phyloP scores from a whole-genome alignment of 2,888 invertebrate species.

The Cosmia pyralina region DNA sequence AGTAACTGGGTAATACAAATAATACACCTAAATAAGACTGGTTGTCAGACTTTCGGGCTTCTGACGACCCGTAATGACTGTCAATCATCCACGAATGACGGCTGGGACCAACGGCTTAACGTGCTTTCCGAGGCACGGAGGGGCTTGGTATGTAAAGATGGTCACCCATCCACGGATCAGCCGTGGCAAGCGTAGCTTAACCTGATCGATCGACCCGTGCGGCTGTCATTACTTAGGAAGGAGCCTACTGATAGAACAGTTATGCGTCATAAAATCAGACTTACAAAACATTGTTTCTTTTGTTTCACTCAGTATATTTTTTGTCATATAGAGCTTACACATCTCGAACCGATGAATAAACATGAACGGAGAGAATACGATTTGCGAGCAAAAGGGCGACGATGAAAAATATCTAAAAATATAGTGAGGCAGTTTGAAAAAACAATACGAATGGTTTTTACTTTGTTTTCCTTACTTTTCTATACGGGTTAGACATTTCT shows the following conservation, averaged over 20 bases:
- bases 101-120: too few relatives aligned
- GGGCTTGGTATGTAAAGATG: too few relatives aligned
- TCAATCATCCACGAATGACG: too few relatives aligned
- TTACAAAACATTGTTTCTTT: conserved; percentile 3
- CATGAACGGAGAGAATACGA: conserved; percentile 47
- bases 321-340: conserved; percentile 18
- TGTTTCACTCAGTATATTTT: conserved; percentile 2
- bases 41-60: too few relatives aligned
- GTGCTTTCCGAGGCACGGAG: too few relatives aligned
- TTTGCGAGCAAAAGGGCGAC: conserved; percentile 42
- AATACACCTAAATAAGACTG: too few relatives aligned
- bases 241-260: background rate
- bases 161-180: too few relatives aligned
- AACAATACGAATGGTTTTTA: background rate
- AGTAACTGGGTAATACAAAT: too few relatives aligned
- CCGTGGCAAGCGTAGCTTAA: too few relatives aligned
- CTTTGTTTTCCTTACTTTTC: background rate
- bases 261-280: background rate
- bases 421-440: conserved; percentile 24
- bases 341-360: conserved; percentile 47
- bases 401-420: conserved; percentile 45
- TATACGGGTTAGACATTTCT: background rate
- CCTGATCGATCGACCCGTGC: too few relatives aligned
- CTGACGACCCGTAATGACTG: too few relatives aligned
- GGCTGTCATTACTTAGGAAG: too few relatives aligned